Conservation (phyloP, 2,113 vertebrate species). For the Maccullochella peelii region DNA sequence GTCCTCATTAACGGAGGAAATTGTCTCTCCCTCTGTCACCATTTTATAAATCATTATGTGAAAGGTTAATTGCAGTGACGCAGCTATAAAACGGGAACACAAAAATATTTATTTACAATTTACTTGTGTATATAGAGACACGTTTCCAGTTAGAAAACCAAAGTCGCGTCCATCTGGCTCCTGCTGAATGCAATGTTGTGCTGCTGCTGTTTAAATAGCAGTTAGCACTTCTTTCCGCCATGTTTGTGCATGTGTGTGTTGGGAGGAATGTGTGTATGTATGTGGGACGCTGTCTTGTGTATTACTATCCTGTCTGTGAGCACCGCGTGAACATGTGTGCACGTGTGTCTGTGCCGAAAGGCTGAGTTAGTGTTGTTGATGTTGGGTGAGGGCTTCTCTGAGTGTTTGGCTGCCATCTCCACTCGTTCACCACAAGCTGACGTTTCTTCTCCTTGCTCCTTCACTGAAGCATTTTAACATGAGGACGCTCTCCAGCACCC, state of each 20-base stretch:
- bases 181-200: constrained; percentile 66
- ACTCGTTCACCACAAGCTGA: constrained; percentile 59
- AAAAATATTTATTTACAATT: constrained; percentile 78
- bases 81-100: constrained; percentile 48
- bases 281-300: constrained; percentile 45
- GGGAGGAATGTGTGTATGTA: constrained; percentile 22
- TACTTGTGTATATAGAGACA: constrained; percentile 43
- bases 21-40: constrained; percentile 63
- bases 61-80: constrained; percentile 68
- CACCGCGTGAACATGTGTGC: constrained; percentile 6
- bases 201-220: constrained; percentile 69
- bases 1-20: constrained; percentile 66
- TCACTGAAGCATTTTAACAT: constrained; percentile 42
- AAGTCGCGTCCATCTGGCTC: constrained; percentile 56
- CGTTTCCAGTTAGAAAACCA: constrained; percentile 58
- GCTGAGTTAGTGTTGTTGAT: constrained; percentile 68
- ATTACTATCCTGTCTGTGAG: constrained; percentile 39
- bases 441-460: constrained; percentile 64
- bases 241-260: constrained; percentile 36
- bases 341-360: constrained; percentile 45
- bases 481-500: constrained; percentile 63
- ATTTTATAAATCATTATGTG: constrained; percentile 72
- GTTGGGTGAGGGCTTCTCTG: constrained; percentile 63
- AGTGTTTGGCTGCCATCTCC: constrained; percentile 67
- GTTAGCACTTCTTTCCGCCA: constrained; percentile 66